Conservation (phyloP, 2,113 vertebrate genomes). For the Entomyzon cyanotis region DNA sequence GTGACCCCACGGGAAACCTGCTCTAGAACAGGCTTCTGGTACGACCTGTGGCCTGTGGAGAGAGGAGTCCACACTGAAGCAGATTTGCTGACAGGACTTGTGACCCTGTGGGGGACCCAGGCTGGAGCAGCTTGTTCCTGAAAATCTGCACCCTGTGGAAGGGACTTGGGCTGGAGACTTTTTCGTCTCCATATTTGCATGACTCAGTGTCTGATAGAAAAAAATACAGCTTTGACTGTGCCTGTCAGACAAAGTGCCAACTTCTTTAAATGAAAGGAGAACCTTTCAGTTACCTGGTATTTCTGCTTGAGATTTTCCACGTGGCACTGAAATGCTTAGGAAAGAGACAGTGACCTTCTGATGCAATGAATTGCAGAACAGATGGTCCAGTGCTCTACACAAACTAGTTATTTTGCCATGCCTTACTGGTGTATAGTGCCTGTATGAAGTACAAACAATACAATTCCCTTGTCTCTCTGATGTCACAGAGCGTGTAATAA, state of each 20-base stretch:
- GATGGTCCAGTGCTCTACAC: background rate
- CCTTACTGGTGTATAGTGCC: background rate
- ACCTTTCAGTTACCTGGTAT: background rate
- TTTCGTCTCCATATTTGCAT: background rate
- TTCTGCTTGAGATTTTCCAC: background rate
- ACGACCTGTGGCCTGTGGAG: fast-evolving
- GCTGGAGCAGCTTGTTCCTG: background rate
- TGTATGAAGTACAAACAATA: background rate
- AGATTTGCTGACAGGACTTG: background rate
- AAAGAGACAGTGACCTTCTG: background rate
- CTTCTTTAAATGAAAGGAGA: background rate
- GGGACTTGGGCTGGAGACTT: background rate
- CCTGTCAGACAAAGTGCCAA: background rate
- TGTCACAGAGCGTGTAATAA: background rate
- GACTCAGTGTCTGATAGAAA: background rate
- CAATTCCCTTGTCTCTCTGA: background rate
- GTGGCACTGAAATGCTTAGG: background rate
- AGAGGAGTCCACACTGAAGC: background rate
- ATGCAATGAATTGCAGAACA: background rate
- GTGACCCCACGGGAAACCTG: background rate
- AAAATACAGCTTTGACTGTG: background rate
- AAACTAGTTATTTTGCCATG: background rate
- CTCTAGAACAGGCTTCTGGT: background rate
- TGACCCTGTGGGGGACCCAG: too few relatives aligned
- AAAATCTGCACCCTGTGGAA: background rate